Evolutionary conservation across 2,888 invertebrate genomes (phyloP).

Genomic region (Drosophila barbarae): DNA sequence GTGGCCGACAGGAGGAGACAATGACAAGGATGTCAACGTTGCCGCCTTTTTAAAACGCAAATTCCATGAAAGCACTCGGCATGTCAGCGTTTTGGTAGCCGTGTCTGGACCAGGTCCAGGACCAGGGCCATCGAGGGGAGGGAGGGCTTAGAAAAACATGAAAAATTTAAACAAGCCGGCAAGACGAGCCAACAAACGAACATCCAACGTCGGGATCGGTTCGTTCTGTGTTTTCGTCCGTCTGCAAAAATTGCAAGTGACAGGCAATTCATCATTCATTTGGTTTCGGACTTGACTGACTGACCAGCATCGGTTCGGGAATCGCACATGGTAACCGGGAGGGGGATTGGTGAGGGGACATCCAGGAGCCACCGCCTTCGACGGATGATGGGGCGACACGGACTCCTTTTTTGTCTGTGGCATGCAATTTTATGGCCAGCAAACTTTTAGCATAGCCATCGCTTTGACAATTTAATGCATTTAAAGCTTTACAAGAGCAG

Average conservation of each 20-base stretch:
- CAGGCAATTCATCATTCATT: constrained; percentile 76
- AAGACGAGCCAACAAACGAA: constrained; percentile 22
- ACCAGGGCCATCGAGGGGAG: constrained; percentile 4
- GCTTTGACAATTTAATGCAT: constrained; percentile 72
- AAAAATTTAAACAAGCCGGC: constrained; percentile 67
- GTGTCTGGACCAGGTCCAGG: constrained; percentile 31
- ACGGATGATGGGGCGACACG: constrained; percentile 30
- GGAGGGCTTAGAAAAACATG: constrained; percentile 65
- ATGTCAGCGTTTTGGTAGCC: constrained; percentile 52
- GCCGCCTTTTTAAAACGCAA: constrained; percentile 53
- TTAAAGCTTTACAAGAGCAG: constrained; percentile 58
- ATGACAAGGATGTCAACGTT: constrained; percentile 49
- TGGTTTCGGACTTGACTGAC: constrained; percentile 61
- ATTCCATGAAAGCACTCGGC: constrained; percentile 69
- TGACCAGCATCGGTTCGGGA: constrained; percentile 42
- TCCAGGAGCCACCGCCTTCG: constrained; percentile 10
- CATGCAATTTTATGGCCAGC: constrained; percentile 66
- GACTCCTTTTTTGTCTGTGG: constrained; percentile 61
- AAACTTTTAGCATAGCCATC: constrained; percentile 60
- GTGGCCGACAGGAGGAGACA: constrained; percentile 38
- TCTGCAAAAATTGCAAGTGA: constrained; percentile 74
- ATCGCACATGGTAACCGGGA: neutral
- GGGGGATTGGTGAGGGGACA: neutral
- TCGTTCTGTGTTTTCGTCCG: constrained; percentile 63
- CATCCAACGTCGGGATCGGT: constrained; percentile 40